Percentiles rank a stretch among this genome's conserved stretches.
These are phyloP conservation scores for Zonitis immaculata DNA, from an alignment of 2,888 invertebrate genomes.

Conservation along the genomic window DNA sequence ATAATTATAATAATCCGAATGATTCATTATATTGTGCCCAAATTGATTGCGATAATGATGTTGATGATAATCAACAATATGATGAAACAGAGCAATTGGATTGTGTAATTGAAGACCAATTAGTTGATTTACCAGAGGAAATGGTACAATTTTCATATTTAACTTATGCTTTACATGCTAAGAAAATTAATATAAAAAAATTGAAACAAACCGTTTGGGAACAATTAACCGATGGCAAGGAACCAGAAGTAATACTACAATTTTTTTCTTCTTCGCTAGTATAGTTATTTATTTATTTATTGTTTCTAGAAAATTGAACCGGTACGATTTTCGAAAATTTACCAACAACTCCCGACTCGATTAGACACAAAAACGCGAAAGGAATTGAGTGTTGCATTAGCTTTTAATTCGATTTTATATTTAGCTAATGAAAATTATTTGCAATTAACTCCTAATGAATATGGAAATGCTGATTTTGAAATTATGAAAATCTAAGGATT, in stretches of 20 bases:
- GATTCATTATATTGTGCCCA: constrained; percentile 52
- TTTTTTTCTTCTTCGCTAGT: too few species aligned
- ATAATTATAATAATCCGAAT: constrained; percentile 55
- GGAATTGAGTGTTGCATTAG: constrained; percentile 71
- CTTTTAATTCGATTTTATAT: constrained; percentile 77
- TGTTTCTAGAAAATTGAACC: constrained; percentile 27
- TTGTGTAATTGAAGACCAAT: constrained; percentile 49
- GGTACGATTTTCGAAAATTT: constrained; percentile 54
- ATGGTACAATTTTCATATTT: constrained; percentile 68
- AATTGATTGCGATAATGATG: constrained; percentile 38
- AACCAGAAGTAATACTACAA: constrained; percentile 34
- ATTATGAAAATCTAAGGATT: constrained; percentile 32
- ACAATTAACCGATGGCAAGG: constrained; percentile 41
- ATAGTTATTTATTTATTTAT: background rate
- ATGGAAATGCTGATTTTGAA: constrained; percentile 54
- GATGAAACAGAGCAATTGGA: constrained; percentile 37
- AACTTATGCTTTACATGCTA: constrained; percentile 76
- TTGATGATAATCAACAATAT: constrained; percentile 30
- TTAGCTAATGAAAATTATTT: constrained; percentile 76
- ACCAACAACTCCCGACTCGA: constrained; percentile 54
- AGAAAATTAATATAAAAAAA: constrained; percentile 81
- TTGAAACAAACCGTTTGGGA: constrained; percentile 74
- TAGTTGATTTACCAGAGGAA: constrained; percentile 61
- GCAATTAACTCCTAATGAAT: constrained; percentile 49
- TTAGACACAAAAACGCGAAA: constrained; percentile 61